These are phyloP conservation scores for Phylloscopus trochiloides DNA, from an alignment of 2,113 vertebrate genomes.

Conservation along the genomic window DNA sequence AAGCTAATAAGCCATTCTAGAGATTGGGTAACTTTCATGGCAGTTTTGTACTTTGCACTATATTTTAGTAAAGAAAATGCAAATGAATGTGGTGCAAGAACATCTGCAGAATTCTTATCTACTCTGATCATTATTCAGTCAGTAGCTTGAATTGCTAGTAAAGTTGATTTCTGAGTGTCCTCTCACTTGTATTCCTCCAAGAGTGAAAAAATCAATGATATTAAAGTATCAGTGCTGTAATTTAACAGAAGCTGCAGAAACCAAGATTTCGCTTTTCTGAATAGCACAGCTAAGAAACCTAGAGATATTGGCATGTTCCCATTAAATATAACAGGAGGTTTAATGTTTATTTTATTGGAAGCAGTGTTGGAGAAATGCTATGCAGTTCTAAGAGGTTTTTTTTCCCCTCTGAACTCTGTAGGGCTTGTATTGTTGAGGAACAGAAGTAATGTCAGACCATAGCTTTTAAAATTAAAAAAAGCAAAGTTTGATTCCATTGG, in stretches of 20 bases:
- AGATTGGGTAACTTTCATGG: not conserved
- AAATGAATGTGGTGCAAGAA: not conserved
- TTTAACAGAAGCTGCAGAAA: not conserved
- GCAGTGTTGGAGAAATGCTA: not conserved
- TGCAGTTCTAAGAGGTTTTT: not conserved
- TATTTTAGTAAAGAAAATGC: constrained; percentile 16
- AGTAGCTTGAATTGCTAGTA: not conserved
- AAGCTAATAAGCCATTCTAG: not conserved
- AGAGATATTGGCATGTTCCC: not conserved
- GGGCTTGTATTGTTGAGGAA: not conserved
- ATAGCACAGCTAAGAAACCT: not conserved
- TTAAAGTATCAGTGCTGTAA: not conserved
- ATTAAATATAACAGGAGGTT: constrained; percentile 2
- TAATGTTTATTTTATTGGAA: constrained; percentile 1
- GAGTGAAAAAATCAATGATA: not conserved
- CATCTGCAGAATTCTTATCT: not conserved
- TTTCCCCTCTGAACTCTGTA: not conserved
- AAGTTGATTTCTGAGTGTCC: not conserved
- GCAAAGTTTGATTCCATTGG: not conserved
- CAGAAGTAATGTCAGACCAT: not conserved
- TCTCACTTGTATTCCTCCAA: not conserved
- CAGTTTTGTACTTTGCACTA: not conserved
- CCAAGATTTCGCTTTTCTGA: not conserved
- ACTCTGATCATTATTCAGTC: not conserved
- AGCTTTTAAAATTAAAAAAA: not conserved